Evolutionary conservation across 1,140 invertebrate species (phyloP), one percentile per base, ranked within the genome.

Genomic region (Stegodyphus mimosarum): DNA sequence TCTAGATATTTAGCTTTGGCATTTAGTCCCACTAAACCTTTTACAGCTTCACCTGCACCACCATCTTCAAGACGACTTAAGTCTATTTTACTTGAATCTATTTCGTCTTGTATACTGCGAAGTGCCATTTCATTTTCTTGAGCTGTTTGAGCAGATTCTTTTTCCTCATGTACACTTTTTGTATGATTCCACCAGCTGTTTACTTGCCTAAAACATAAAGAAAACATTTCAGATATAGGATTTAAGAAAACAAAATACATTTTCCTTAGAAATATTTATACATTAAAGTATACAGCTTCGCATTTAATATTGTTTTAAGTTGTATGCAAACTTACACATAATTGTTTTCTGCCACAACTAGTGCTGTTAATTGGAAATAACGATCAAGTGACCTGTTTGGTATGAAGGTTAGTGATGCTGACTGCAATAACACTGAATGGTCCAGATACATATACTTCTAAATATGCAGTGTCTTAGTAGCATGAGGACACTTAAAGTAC

Each of bases 181-280:
- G 71, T 67, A 9, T 63, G 60, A 15, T 50, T 83, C 80, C 33
- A 74, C 76, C 66, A 80, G 81, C 69, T 81, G 60, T 84, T 71
- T n/a, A 64, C 64, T 52, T 87, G 73, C 67, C 86, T 87, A 83
- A 55, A 83, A 83, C 33, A 33, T 69, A 69, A 69, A 4, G 67
- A 69, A 17, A 17, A 69, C 55, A 69, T 69, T 17, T 5, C 67
- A 9, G 10, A 17, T 33, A 15, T n/a, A n/a, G 17, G n/a, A 69
- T 69, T n/a, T 15, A 69, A 69, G 10, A 33, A 33, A 33, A 33
- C 33, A 33, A 6, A 11, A 13, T 13, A 13, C 15, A 17, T 15
- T 66, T 77, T 51, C 70, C 67, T 17, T 66, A 49, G 70, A n/a
- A 18, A 49, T 75, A 51, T 86, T 60, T 50, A 66, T 69, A 71